Evolutionary conservation across 2,888 invertebrate genomes (phyloP).

Genomic region (Caenorhabditis sp.): DNA sequence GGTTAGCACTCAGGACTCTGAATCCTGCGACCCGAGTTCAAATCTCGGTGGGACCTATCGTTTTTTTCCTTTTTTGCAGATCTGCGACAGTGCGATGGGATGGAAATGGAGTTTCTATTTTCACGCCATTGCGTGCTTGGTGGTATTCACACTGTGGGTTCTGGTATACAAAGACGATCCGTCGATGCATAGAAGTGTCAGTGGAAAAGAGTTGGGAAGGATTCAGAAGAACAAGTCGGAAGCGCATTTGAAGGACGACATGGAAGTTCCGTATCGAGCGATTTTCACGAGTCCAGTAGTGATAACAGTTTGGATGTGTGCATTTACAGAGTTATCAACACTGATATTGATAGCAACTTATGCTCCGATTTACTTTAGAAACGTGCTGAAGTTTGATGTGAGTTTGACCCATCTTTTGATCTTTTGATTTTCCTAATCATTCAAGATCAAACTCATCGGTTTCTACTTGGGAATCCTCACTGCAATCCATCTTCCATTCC

Average conservation of each 20-base stretch:
- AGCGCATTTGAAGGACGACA: conserved; percentile 69
- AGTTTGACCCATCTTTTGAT: too few relatives aligned
- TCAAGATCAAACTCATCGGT: conserved; percentile 59
- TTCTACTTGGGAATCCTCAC: conserved; percentile 52
- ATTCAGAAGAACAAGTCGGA: conserved; percentile 73
- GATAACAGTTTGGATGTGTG: conserved; percentile 73
- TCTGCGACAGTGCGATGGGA: conserved; percentile 69
- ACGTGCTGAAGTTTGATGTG: conserved; percentile 54
- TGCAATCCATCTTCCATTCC: conserved; percentile 70
- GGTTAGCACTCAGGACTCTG: conserved; percentile 77
- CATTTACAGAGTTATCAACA: conserved; percentile 73
- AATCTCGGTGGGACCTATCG: conserved; percentile 75
- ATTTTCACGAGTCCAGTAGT: conserved; percentile 69
- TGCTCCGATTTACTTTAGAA: conserved; percentile 73
- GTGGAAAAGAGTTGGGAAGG: conserved; percentile 62
- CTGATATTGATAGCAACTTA: conserved; percentile 72
- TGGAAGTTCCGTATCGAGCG: conserved; percentile 71
- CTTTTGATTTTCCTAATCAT: too few relatives aligned
- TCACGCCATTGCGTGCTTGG: conserved; percentile 55
- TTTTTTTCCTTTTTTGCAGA: conserved; percentile 52
- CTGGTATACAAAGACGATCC: conserved; percentile 65
- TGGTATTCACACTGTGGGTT: conserved; percentile 63
- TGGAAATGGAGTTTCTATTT: conserved; percentile 78
- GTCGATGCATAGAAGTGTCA: conserved; percentile 51
- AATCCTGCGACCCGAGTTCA: conserved; percentile 76